Evolutionary conservation across 2,797 vertebrate species (phyloP), one percentile per base, ranked within the genome.

Genomic region (Rhinoraja longicauda): DNA sequence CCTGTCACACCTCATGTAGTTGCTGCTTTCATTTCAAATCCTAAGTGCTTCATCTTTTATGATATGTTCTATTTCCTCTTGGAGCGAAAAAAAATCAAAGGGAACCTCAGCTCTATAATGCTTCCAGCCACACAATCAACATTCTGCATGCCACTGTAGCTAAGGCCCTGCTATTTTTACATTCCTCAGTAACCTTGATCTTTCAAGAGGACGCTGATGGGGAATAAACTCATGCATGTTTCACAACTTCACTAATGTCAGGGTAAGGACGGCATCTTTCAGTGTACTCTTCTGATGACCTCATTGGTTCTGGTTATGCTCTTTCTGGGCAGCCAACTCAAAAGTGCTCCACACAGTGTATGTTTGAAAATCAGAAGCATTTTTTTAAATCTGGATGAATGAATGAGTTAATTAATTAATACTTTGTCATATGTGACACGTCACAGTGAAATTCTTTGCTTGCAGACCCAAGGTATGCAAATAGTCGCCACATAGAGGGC

Each of bases 101-200:
- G 19, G 64, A 77, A 32, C 21, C n/a, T 21, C 12, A 67, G 57
- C 82, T 17, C 53, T 36, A 21, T 67, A 88, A 88, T 64, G 84
- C 84, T 36, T 62, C 0, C 6, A 64, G 26, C 59, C 59, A 67
- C 59, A 88, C 59, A 62, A 64, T 64, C 84, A 88, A 29, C 84
- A 67, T 88, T 62, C 59, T 88, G 84, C 29, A 0, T 36, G n/a
- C n/a, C 17, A 88, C 17, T 1, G 15, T 12, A n/a, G n/a, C n/a
- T n/a, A 32, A 21, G 2, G 32, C 32, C 17, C 84, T 64, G 84
- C 84, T 36, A 88, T 88, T 67, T 88, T 88, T 88, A 64, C n/a
- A 88, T 88, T 88, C 62, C 29, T 67, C 84, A 88, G n/a, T 86
- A 88, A 88, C 84, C 59, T 88, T 88, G 59, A 88, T 88, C 17